Percentiles rank a stretch among this genome's conserved stretches.
phyloP scores from a whole-genome alignment of 92 coral and sea anemone species.

The Metridium senile region DNA sequence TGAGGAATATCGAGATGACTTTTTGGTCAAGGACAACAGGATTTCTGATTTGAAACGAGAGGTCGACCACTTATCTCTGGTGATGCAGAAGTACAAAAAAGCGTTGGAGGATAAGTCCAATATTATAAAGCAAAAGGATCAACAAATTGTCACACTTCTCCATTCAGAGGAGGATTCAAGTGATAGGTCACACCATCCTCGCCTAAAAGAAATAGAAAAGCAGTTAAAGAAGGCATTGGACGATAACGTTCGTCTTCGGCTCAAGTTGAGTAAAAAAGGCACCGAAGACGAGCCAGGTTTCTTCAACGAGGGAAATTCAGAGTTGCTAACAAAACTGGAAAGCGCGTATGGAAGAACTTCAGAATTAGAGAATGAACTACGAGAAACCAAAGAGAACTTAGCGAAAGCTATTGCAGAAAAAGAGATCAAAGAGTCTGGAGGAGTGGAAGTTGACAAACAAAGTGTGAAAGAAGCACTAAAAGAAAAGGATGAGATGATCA shows the following conservation, averaged over 20 bases:
- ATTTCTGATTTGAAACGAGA: conserved; percentile 14
- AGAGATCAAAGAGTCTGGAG: not conserved
- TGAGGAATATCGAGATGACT: conserved; percentile 6
- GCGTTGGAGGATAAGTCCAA: conserved; percentile 24
- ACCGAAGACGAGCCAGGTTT: not conserved
- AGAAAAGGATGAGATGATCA: conserved; percentile 22
- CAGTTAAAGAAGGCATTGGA: not conserved
- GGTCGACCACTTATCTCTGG: conserved; percentile 9
- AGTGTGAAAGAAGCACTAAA: conserved; percentile 7
- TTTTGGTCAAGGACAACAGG: conserved; percentile 8
- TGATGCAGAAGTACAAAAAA: conserved; percentile 22
- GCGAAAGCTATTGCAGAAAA: not conserved
- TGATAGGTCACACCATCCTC: not conserved
- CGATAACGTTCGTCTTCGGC: not conserved
- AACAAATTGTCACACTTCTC: conserved; percentile 14
- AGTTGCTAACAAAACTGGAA: not conserved
- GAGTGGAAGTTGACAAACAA: not conserved
- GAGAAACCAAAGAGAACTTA: not conserved
- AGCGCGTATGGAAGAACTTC: not conserved
- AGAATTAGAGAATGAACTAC: not conserved
- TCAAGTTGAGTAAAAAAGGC: not conserved
- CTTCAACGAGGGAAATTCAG: not conserved
- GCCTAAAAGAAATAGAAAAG: not conserved
- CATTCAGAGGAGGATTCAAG: not conserved
- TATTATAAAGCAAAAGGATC: conserved; percentile 23